These are phyloP conservation scores for Platalea minor DNA, from an alignment of 2,797 vertebrate genomes.

Conservation along the genomic window DNA sequence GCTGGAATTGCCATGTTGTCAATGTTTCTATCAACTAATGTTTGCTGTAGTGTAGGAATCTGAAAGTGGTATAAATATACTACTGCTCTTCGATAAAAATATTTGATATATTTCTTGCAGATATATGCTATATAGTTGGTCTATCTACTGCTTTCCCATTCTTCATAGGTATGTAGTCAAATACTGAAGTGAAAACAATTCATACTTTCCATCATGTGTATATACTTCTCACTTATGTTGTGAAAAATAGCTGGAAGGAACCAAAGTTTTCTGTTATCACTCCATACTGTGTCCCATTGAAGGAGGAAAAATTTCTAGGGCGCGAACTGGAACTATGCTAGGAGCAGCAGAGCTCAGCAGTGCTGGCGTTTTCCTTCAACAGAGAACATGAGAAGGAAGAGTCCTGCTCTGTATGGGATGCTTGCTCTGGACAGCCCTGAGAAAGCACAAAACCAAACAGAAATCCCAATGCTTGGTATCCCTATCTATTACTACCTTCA, in stretches of 20 bases:
- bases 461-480: not conserved
- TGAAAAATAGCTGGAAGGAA: not conserved
- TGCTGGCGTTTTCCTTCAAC: not conserved
- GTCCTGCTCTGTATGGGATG: not conserved
- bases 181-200: not conserved
- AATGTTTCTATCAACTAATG: not conserved
- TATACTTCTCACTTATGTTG: not conserved
- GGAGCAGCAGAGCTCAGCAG: not conserved
- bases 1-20: not conserved
- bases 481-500: not conserved
- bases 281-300: not conserved
- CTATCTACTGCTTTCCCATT: not conserved
- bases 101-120: not conserved
- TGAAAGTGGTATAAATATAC: not conserved
- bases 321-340: not conserved
- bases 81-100: not conserved
- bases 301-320: not conserved
- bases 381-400: not conserved
- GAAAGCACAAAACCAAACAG: not conserved
- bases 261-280: not conserved
- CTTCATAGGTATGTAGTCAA: accelerated
- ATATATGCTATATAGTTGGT: not conserved
- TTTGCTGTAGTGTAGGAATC: not conserved
- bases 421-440: not conserved
- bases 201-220: not conserved